Percentiles rank a stretch among this genome's conserved stretches.
These are phyloP conservation scores for Parthenolecanium corni DNA, from an alignment of 2,888 invertebrate species.

Conservation along the genomic window DNA sequence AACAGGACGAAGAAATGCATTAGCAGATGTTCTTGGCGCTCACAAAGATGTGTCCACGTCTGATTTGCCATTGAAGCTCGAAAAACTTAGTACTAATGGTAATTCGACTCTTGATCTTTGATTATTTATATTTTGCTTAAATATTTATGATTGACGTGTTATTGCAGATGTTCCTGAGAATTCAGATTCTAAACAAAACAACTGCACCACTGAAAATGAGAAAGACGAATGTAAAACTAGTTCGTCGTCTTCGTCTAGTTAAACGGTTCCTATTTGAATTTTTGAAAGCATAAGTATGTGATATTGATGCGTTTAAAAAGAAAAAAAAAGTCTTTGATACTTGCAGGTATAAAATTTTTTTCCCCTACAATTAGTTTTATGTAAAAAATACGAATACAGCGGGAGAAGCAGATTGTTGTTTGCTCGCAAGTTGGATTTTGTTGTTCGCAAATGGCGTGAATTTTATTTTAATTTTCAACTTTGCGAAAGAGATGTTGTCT, in stretches of 20 bases:
- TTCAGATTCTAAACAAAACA: background rate
- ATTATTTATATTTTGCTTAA: background rate
- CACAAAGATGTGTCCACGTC: constrained; percentile 60
- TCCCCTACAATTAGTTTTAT: too few species aligned
- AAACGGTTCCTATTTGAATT: background rate
- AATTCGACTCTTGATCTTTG: constrained; percentile 28
- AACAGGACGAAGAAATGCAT: constrained; percentile 76
- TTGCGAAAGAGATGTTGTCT: too few species aligned
- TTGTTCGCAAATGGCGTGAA: too few species aligned
- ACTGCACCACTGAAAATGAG: background rate
- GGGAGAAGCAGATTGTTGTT: too few species aligned
- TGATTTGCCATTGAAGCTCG: constrained; percentile 56
- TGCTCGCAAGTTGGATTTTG: too few species aligned
- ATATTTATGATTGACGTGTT: background rate
- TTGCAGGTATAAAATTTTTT: too few species aligned
- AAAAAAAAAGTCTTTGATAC: too few species aligned
- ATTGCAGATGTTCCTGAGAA: background rate
- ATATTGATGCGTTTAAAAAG: background rate
- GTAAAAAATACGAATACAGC: too few species aligned
- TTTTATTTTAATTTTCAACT: too few species aligned
- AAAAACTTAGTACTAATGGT: constrained; percentile 38
- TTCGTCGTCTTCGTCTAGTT: constrained; percentile 1
- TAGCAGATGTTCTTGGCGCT: constrained; percentile 69
- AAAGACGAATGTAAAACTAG: background rate
- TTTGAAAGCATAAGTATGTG: background rate